Base-by-base conservation (phyloP, 2,888 invertebrate genomes). In the Mesodorylaimus sp. region DNA sequence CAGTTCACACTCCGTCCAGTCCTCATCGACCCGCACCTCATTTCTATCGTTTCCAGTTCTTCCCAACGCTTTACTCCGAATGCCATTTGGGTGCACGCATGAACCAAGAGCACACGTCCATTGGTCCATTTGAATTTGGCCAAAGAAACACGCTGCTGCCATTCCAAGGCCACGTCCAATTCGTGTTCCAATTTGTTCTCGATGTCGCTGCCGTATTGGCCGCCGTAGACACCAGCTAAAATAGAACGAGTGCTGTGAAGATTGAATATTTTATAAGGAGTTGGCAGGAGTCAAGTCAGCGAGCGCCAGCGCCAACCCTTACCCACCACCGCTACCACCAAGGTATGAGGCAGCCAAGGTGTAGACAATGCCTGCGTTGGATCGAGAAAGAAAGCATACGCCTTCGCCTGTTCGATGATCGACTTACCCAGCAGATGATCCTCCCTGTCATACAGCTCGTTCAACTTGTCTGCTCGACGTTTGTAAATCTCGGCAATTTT, bases 111-210 rank as follows among this genome's bases (percentile, higher is more conserved):
- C 7, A 69, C 62, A 27, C 66, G 64, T 2, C 65, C 67, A 51
- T 68, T 70, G 32, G 60, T 62, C 72, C 72, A 73, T 57, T 73
- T 73, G 62, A 71, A 72, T 57, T 72, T 67, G 23, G 74, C 74
- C 53, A 71, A 64, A 5, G 67, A 64, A 16, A 75, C 68, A 29
- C 70, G 57, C 56, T 70, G 68, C 54, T 71, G 68, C 60, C 69
- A 68, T 50, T 73, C 71, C 52, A 69, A 59, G 44, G 70, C 58
- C 29, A 66, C 60, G 55, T 74, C 73, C 43, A 71, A 61, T 55
- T 72, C 67, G 29, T 65, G 62, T 56, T 75, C 74, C 32, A 75
- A 61, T 44, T 64, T 59, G 58, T 73, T 72, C 59, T 75, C 75
- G 45, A 63, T 55, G 16, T 68, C 68, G 51, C 72, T 73, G 1